A percentile compares a stretch with the other conserved stretches of the same genome.
Evolutionary conservation across 2,113 vertebrate species (phyloP).

Genomic region (Poeciliopsis prolifica): DNA sequence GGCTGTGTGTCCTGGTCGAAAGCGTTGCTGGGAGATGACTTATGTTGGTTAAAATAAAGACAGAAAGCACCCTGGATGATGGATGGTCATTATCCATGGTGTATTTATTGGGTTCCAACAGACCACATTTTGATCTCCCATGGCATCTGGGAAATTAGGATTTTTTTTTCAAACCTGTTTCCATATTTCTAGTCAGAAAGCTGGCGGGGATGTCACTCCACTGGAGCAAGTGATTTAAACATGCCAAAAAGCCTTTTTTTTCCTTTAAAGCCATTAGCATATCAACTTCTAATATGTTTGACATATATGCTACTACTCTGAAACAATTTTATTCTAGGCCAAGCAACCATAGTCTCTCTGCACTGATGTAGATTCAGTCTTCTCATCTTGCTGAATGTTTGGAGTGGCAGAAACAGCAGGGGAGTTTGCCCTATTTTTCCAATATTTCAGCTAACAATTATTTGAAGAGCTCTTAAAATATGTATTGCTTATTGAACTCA

Average conservation of each 20-base stretch:
- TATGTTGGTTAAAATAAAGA: constrained; percentile 35
- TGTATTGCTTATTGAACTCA: background rate
- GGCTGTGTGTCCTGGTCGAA: background rate
- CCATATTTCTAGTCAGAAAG: background rate
- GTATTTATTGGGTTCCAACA: constrained; percentile 50
- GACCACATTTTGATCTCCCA: constrained; percentile 8
- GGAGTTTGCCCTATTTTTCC: background rate
- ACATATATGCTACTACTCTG: background rate
- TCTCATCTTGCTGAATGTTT: background rate
- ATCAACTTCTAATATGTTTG: no score
- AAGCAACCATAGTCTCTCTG: background rate
- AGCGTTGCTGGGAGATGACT: constrained; percentile 25
- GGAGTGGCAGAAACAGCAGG: background rate
- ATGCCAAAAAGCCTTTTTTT: background rate
- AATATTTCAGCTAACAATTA: background rate
- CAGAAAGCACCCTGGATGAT: constrained; percentile 41
- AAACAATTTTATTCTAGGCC: background rate
- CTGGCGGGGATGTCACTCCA: constrained; percentile 5
- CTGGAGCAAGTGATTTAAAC: background rate
- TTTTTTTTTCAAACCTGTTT: constrained; percentile 8
- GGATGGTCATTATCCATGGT: constrained; percentile 34
- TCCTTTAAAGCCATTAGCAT: no score
- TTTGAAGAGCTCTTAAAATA: background rate
- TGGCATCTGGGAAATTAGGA: constrained; percentile 2
- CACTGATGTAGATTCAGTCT: background rate